phyloP scores from a whole-genome alignment of 2,888 invertebrate genomes.

The Argyresthia goedartella region DNA sequence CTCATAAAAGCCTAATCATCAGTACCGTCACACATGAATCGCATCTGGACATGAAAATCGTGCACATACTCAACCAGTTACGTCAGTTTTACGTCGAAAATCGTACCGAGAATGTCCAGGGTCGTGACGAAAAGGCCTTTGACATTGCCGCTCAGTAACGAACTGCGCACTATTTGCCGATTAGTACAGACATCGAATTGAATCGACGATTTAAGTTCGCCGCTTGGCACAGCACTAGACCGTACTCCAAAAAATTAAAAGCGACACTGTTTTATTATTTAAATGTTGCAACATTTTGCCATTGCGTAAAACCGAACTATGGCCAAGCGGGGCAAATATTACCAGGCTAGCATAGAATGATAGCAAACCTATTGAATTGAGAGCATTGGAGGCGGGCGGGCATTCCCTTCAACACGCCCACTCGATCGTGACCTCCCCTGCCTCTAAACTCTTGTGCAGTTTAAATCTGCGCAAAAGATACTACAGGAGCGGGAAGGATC shows the following conservation, averaged over 20 bases:
- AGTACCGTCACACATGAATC: too few relatives aligned
- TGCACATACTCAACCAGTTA: slow-evolving; percentile 1
- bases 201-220: background rate
- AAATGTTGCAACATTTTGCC: background rate
- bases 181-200: slow-evolving; percentile 15
- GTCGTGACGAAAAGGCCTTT: slow-evolving; percentile 56
- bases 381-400: slow-evolving; percentile 36
- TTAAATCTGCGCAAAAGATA: too few relatives aligned
- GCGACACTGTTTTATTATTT: too few relatives aligned
- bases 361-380: background rate
- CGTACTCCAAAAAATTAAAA: too few relatives aligned
- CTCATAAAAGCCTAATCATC: too few relatives aligned
- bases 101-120: slow-evolving; percentile 39
- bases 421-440: slow-evolving; percentile 49
- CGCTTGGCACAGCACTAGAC: too few relatives aligned
- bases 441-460: slow-evolving; percentile 15
- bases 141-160: slow-evolving; percentile 17
- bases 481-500: slow-evolving; percentile 20
- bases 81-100: slow-evolving; percentile 38
- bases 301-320: slow-evolving; percentile 11
- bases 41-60: background rate
- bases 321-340: slow-evolving; percentile 37
- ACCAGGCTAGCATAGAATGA: slow-evolving; percentile 51
- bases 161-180: slow-evolving; percentile 18
- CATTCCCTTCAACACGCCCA: slow-evolving; percentile 45